Base-by-base conservation (phyloP, 2,888 invertebrate genomes). In the Leptopterna dolabrata region DNA sequence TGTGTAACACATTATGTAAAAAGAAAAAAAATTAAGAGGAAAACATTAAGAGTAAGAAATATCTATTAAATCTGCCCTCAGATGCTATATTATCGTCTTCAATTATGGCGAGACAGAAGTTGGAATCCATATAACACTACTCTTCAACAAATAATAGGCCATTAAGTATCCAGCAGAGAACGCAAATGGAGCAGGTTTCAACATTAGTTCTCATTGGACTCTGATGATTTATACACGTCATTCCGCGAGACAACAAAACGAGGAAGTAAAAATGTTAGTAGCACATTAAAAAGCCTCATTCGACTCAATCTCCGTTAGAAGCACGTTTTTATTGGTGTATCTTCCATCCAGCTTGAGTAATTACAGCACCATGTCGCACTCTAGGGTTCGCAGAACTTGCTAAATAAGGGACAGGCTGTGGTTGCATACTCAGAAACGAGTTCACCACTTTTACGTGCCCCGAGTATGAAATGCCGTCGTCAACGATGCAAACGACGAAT, bases 401-500 rank as follows among this genome's bases (percentile, higher is more conserved):
- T 36, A 73, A 73, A 73, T 73, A 73, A 73, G 73, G 73, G 36
- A 36, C 41, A 36, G 73, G 19, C 30, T 16, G 30, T 9, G 30
- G 73, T 41, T 41, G 73, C 41, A 41, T 41, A 41, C 41, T 73
- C 51, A 47, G 29, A 45, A 78, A 47, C n/a, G 81, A 45, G 51
- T 81, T 51, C 81, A 30, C 19, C 55, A n/a, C 81, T 81, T 63
- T 78, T 81, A 81, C 81, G 81, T 81, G 81, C 81, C 27, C 29
- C 27, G 81, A 36, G 81, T 81, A 27, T 55, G 55, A 55, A 81
- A 81, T 51, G 55, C 55, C 13, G 30, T 11, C 27, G 55, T 81
- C 81, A 81, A 11, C 55, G 30, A 55, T 51, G 81, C 81, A 55
- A 81, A 55, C 51, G 55, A 30, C 36, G 30, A 81, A 81, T 81